These are phyloP conservation scores for Anabas testudineus DNA, from an alignment of 2,797 vertebrate species.

Conservation along the genomic window DNA sequence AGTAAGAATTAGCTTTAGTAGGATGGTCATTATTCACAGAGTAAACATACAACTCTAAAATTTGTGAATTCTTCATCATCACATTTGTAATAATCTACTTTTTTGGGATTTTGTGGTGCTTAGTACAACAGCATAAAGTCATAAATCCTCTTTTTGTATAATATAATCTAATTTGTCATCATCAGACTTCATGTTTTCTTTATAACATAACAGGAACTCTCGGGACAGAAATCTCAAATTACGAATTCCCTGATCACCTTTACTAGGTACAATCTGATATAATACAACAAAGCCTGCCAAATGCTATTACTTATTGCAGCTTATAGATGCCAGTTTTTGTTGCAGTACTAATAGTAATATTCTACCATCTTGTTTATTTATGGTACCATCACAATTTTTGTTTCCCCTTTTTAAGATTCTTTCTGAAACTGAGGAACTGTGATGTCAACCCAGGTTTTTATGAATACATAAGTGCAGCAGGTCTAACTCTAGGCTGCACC, in stretches of 20 bases:
- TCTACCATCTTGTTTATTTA: neutral
- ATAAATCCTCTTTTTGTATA: neutral
- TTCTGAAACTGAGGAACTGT: neutral
- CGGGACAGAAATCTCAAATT: neutral
- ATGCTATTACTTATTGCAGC: neutral
- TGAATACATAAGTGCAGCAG: slow-evolving; percentile 5
- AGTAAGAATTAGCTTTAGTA: neutral
- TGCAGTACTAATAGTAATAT: no score
- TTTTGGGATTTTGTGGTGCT: neutral
- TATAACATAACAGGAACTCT: neutral
- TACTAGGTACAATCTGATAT: neutral
- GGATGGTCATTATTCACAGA: neutral
- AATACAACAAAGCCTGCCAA: neutral
- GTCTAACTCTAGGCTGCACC: slow-evolving; percentile 19
- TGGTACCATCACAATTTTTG: neutral
- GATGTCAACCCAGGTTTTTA: slow-evolving; percentile 13
- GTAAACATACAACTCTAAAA: no score
- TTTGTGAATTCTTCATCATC: no score
- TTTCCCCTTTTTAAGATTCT: neutral
- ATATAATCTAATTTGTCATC: no score
- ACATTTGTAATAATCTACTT: neutral
- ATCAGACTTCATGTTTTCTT: neutral
- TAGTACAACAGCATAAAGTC: no score
- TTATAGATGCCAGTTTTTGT: no score
- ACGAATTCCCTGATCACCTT: neutral